Evolutionary conservation across 2,797 vertebrate genomes (phyloP).

Genomic region (Falco berigora): DNA sequence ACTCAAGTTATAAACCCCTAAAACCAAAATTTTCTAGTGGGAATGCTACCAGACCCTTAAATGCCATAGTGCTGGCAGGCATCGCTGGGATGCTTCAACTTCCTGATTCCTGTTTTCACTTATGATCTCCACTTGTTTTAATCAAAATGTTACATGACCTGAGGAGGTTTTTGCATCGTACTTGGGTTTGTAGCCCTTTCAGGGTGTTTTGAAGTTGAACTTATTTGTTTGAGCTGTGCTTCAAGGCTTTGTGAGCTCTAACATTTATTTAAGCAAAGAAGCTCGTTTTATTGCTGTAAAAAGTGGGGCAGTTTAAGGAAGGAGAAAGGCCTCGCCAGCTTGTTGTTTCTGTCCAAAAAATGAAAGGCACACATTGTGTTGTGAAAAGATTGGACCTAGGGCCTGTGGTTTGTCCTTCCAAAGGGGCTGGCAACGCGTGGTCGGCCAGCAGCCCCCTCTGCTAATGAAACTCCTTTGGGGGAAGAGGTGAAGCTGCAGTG

Average conservation of each 20-base stretch:
- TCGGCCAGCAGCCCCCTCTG: background rate
- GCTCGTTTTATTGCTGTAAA: background rate
- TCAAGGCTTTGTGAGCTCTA: background rate
- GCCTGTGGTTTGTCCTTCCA: background rate
- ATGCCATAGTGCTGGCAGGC: background rate
- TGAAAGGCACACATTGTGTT: accelerated
- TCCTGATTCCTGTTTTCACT: background rate
- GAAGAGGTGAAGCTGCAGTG: background rate
- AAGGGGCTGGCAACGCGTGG: background rate
- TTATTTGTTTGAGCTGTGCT: conserved; percentile 9
- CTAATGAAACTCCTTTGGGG: background rate
- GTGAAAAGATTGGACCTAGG: background rate
- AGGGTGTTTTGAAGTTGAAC: background rate
- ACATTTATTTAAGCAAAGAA: conserved; percentile 30
- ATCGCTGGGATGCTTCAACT: accelerated
- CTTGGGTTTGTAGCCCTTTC: background rate
- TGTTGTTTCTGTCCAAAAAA: background rate
- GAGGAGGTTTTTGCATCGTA: background rate
- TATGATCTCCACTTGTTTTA: background rate
- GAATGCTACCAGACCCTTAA: background rate
- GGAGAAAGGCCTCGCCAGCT: background rate
- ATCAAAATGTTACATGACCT: background rate
- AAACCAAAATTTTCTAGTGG: background rate
- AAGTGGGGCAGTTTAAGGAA: background rate
- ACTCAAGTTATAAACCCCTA: background rate